Base-by-base conservation (phyloP, 2,888 invertebrate species). In the Caenorhabditis sulstoni region DNA sequence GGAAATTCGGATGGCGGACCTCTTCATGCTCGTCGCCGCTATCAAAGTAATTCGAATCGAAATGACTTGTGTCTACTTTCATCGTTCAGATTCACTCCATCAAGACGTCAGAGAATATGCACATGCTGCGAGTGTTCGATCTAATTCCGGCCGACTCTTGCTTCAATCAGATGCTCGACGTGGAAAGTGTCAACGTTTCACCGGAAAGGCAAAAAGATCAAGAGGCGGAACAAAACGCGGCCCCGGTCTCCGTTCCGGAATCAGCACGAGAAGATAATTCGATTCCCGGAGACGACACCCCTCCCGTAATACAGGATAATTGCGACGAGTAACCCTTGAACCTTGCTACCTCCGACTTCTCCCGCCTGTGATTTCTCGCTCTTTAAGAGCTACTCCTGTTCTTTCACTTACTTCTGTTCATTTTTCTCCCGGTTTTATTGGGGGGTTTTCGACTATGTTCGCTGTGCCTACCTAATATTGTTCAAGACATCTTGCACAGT, bases 101-200 rank as follows among this genome's bases (percentile, higher is more conserved):
- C 39, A 80, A 81, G 35, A 85, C 87, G 7, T 79, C 79, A 9
- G 88, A 88, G 73, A 88, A 88, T 65, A 88, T 88, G 87, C 86
- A 86, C 39, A 78, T 88, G 65, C 73, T 88, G 35, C 77, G 84
- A 37, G 76, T 85, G 0, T 88, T 88, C 78, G 83, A 87, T 18
- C 71, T 88, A 29, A 81, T 87, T 14, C 87, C 87, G 8, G 70
- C 74, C 22, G 87, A 87, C 66, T 47, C 78, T 9, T 78, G 87
- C 39, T 87, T 86, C 70, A 81, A 87, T 47, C 84, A 87, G 53
- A 84, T 87, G 67, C 78, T 85, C 57, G 83, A 80, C 37, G 79
- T 79, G 7, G 62, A 61, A 76, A 79, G 53, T 52, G 74, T 57
- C 16, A 75, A 44, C 29, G 81, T 37, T 3, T 71, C 71, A 0